A percentile compares a stretch with the other conserved stretches of the same genome.
Conservation (phyloP, 2,113 vertebrate genomes). For the Pao palembangensis region DNA sequence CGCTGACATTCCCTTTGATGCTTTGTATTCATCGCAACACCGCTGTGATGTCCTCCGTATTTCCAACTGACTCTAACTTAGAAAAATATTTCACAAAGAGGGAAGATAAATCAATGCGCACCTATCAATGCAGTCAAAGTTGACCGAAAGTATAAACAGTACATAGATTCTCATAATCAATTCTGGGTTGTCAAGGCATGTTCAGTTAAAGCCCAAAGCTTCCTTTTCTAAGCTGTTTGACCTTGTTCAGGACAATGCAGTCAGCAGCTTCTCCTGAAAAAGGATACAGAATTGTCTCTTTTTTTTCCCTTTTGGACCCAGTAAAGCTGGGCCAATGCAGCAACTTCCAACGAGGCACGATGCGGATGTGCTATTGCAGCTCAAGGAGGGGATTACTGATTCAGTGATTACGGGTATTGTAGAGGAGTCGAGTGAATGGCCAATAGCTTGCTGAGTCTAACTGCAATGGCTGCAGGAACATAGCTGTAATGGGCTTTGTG, state of each 20-base stretch:
- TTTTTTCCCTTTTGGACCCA: constrained; percentile 25
- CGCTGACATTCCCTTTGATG: constrained; percentile 51
- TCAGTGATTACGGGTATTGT: constrained; percentile 64
- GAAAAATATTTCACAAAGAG: background rate
- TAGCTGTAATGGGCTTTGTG: constrained; percentile 52
- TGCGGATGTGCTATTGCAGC: constrained; percentile 46
- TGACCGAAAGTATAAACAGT: constrained; percentile 24
- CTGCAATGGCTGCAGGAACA: constrained; percentile 43
- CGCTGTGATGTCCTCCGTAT: constrained; percentile 11
- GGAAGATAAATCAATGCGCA: constrained; percentile 19
- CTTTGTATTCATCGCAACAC: constrained; percentile 52
- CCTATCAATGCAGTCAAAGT: constrained; percentile 31
- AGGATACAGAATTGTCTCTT: constrained; percentile 33
- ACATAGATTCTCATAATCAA: background rate
- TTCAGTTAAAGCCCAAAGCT: constrained; percentile 17
- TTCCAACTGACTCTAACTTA: background rate
- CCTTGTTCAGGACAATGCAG: constrained; percentile 63
- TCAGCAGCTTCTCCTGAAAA: constrained; percentile 33
- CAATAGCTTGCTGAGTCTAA: constrained; percentile 58
- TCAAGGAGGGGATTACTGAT: constrained; percentile 66
- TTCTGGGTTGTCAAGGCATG: no score
- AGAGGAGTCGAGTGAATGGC: constrained; percentile 48
- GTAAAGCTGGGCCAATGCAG: constrained; percentile 45
- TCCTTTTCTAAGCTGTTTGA: constrained; percentile 43
- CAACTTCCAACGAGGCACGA: constrained; percentile 40